Percentiles rank a stretch among this genome's conserved stretches.
Evolutionary conservation across 2,888 invertebrate genomes (phyloP).

Genomic region (Agriopis aurantiaria): DNA sequence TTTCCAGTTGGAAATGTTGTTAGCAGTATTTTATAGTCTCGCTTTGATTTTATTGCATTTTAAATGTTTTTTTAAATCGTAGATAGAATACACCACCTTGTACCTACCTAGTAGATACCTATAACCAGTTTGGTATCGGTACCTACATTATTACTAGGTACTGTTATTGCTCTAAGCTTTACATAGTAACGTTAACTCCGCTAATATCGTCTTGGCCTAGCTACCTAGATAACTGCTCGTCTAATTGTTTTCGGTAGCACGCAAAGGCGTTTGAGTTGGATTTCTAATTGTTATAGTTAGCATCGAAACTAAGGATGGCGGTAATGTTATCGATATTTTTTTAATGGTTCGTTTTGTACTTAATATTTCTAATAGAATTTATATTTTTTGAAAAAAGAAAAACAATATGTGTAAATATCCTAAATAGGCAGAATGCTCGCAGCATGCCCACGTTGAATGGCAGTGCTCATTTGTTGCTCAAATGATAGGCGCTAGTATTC

Average conservation of each 20-base stretch:
- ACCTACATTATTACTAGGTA: slow-evolving; percentile 6
- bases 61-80: not conserved
- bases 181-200: slow-evolving; percentile 62
- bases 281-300: slow-evolving; percentile 79
- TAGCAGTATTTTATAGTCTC: not conserved
- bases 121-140: not conserved
- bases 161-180: slow-evolving; percentile 33
- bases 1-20: not conserved
- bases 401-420: too few relatives aligned
- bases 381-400: too few relatives aligned
- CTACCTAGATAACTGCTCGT: slow-evolving; percentile 62
- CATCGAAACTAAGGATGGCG: slow-evolving; percentile 41
- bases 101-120: not conserved
- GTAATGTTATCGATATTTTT: slow-evolving; percentile 4
- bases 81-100: not conserved
- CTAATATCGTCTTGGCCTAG: slow-evolving; percentile 67
- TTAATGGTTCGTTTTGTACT: too few relatives aligned
- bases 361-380: too few relatives aligned
- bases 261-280: slow-evolving; percentile 71
- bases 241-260: slow-evolving; percentile 79
- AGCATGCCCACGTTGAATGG: too few relatives aligned
- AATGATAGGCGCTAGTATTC: too few relatives aligned
- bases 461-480: too few relatives aligned
- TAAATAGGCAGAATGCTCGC: too few relatives aligned
- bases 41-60: not conserved